Conservation (phyloP, 2,797 vertebrate genomes). For the Eremophila alpestris region DNA sequence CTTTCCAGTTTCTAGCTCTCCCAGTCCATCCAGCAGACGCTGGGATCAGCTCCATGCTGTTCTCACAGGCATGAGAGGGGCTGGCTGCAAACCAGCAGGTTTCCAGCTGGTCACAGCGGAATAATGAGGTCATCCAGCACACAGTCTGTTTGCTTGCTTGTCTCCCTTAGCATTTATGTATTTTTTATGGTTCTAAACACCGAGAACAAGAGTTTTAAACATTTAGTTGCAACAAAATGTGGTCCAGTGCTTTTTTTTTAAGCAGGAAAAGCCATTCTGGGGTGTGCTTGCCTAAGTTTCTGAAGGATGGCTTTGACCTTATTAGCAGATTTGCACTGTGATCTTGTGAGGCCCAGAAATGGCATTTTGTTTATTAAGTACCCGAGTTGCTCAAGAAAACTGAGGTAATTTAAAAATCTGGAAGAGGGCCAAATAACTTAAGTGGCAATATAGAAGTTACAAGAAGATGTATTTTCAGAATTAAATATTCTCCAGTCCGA, state of each 20-base stretch:
- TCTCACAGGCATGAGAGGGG: neutral
- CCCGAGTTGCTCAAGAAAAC: neutral
- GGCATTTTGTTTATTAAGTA: neutral
- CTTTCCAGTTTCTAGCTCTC: neutral
- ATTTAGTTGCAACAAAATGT: conserved; percentile 12
- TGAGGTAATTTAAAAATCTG: neutral
- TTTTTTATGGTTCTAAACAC: conserved; percentile 51
- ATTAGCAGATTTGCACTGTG: neutral
- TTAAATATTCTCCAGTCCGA: neutral
- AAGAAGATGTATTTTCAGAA: neutral
- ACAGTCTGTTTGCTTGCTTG: neutral
- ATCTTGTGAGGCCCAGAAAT: neutral
- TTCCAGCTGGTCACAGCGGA: neutral
- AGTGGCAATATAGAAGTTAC: neutral
- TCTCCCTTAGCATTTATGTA: conserved; percentile 44
- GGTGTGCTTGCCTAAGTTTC: neutral
- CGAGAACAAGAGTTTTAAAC: conserved; percentile 44
- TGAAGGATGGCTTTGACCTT: neutral
- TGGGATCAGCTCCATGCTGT: neutral
- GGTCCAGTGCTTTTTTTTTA: neutral
- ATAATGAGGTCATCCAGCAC: conserved; percentile 15
- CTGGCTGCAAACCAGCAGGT: conserved; percentile 4
- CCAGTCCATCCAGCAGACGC: neutral
- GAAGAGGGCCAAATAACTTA: neutral
- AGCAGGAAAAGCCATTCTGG: neutral